Base-by-base conservation (phyloP, 2,113 vertebrate genomes). In the Cryptomyrus ogoouensis region DNA sequence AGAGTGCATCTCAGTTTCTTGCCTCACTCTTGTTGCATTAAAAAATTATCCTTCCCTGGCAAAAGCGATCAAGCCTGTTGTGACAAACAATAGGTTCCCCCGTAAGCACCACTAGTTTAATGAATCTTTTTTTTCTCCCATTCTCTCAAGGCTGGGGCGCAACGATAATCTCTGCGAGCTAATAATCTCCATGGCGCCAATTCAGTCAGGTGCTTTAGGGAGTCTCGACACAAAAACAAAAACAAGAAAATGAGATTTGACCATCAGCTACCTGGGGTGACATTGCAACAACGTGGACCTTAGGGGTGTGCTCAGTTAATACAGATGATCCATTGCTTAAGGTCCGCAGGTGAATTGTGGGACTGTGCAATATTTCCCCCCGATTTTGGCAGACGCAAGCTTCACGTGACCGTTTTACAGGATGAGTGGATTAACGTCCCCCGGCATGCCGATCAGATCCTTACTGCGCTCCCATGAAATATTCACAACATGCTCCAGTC, bases 401-500 rank as follows among this genome's bases (percentile, higher is more conserved):
- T 70, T 87, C 44, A 62, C 35, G 83, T 47, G 77, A 90, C 70
- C 5, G 49, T 89, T 93, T 91, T 91, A 87, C 10, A 31, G 15
- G 74, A 62, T 35, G 35, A 49, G 12, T 47, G 15, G 46, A 47
- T 89, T 89, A 49, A 70, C 58, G 17, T 8, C 74, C 9, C 89
- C 88, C 84, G 39, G n/a, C 46, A 86, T 58, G 44, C 47, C 27
- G 70, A 90, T 46, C 74, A 89, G 83, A 27, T 49, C 74, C 86
- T 94, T 92, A 93, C 94, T 93, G 93, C 77, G 93, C 91, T 31
- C 62, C n/a, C 91, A 95, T 94, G 87, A 94, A 95, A 95, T 91
- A 94, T 92, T 93, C 35, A 92, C 93, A 93, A 93, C 91, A 92
- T 94, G 91, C 94, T 94, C 92, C 77, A 89, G 91, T 86, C 88